Percentiles rank a stretch among this genome's conserved stretches.
Conservation (phyloP, 2,888 invertebrate species). For the Campaea margaritaria region DNA sequence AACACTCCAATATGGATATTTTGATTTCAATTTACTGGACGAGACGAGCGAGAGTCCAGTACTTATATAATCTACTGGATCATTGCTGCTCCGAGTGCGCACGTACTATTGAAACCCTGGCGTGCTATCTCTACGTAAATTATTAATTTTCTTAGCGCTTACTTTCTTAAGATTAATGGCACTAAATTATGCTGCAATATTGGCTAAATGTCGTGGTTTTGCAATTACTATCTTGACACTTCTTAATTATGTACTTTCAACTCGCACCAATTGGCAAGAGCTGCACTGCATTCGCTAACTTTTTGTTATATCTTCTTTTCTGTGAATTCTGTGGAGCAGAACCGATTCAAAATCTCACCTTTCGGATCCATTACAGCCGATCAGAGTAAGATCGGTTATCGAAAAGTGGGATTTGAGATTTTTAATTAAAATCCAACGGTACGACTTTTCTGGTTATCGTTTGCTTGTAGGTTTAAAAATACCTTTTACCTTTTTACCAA, state of each 20-base stretch:
- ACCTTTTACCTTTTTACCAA: too few species aligned
- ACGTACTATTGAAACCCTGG: background rate
- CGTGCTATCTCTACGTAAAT: constrained; percentile 11
- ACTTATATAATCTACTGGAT: background rate
- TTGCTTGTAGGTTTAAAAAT: too few species aligned
- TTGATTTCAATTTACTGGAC: too few species aligned
- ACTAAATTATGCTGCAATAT: constrained; percentile 3
- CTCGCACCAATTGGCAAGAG: too few species aligned
- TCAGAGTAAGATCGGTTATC: constrained; percentile 8
- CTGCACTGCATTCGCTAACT: too few species aligned
- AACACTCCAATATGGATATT: too few species aligned
- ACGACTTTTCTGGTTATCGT: background rate
- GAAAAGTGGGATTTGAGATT: background rate
- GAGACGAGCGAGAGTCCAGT: background rate
- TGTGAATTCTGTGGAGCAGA: background rate
- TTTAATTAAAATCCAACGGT: constrained; percentile 1
- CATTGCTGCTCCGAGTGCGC: constrained; percentile 1
- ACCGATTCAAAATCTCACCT: background rate
- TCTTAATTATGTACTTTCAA: too few species aligned
- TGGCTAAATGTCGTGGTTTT: background rate
- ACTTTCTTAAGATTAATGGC: constrained; percentile 12
- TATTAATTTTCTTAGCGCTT: constrained; percentile 13
- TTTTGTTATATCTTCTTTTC: too few species aligned
- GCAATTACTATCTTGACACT: background rate
- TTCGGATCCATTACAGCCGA: background rate